Evolutionary conservation across 2,113 vertebrate genomes (phyloP).

Genomic region (Syngnathus scovelli): DNA sequence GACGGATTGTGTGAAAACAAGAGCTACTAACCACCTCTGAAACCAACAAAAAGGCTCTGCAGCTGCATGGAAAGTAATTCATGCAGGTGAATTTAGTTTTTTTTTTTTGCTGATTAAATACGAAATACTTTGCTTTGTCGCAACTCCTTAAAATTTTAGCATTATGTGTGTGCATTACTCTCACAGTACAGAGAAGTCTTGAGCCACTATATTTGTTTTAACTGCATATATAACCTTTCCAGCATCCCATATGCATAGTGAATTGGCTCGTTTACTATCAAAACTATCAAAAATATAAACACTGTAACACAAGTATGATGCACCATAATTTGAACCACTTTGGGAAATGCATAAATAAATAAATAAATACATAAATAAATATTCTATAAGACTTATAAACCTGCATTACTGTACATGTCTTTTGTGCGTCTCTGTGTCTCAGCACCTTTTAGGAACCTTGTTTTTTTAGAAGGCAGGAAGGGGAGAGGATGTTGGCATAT

Average conservation of each 20-base stretch:
- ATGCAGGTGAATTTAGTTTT: slow-evolving; percentile 37
- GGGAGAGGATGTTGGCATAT: slow-evolving; percentile 59
- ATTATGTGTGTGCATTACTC: neutral
- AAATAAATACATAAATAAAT: neutral
- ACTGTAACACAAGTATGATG: too few relatives aligned
- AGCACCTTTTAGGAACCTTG: slow-evolving; percentile 24
- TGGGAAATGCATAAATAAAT: neutral
- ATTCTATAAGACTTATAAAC: neutral
- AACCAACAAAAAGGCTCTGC: slow-evolving; percentile 27
- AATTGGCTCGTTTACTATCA: neutral
- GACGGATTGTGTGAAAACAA: slow-evolving; percentile 73
- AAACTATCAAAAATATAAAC: neutral
- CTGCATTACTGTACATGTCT: slow-evolving; percentile 13
- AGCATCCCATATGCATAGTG: neutral
- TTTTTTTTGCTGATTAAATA: slow-evolving; percentile 33
- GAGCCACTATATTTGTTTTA: neutral
- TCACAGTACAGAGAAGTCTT: neutral
- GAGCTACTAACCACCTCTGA: slow-evolving; percentile 61
- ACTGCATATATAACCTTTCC: neutral
- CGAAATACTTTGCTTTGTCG: slow-evolving; percentile 11
- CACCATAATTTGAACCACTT: too few relatives aligned
- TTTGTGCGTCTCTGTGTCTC: slow-evolving; percentile 22
- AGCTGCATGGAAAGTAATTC: slow-evolving; percentile 23
- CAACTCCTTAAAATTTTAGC: slow-evolving; percentile 26
- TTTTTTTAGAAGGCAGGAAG: slow-evolving; percentile 17